Conservation (phyloP, 2,888 invertebrate genomes). For the Sinopyrophorus schimmeli region DNA sequence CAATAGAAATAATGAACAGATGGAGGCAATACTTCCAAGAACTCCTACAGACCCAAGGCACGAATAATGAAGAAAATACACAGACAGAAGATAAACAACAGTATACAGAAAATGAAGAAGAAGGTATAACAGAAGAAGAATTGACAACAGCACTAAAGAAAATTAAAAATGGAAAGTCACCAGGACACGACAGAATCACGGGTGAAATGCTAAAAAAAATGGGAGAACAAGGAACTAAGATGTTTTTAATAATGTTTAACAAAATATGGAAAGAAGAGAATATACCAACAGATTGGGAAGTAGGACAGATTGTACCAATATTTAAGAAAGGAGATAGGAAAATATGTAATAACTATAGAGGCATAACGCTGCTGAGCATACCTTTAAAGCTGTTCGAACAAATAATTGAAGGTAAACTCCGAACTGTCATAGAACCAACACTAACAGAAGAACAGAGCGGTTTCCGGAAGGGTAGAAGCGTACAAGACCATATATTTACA, state of each 20-base stretch:
- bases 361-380: slow-evolving; percentile 14
- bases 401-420: slow-evolving; percentile 20
- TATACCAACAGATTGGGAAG: slow-evolving; percentile 23
- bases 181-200: slow-evolving; percentile 22
- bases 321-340: slow-evolving; percentile 17
- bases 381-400: slow-evolving; percentile 18
- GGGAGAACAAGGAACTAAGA: slow-evolving; percentile 12
- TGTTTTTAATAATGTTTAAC: slow-evolving; percentile 13
- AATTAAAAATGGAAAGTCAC: slow-evolving; percentile 25
- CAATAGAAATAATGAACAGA: not conserved
- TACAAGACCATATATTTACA: slow-evolving; percentile 26
- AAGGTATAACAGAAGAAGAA: slow-evolving; percentile 16
- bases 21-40: slow-evolving; percentile 4
- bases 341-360: slow-evolving; percentile 15
- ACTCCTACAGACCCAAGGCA: not conserved
- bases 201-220: slow-evolving; percentile 26
- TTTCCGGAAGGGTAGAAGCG: slow-evolving; percentile 17
- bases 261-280: slow-evolving; percentile 17
- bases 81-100: not conserved
- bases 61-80: slow-evolving; percentile 6
- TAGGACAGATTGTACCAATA: slow-evolving; percentile 23
- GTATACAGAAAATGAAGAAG: slow-evolving; percentile 14
- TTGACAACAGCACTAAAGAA: slow-evolving; percentile 11
- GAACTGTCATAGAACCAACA: slow-evolving; percentile 4
- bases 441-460: slow-evolving; percentile 25